phyloP scores from a whole-genome alignment of 2,113 vertebrate genomes.

The Oplegnathus fasciatus region DNA sequence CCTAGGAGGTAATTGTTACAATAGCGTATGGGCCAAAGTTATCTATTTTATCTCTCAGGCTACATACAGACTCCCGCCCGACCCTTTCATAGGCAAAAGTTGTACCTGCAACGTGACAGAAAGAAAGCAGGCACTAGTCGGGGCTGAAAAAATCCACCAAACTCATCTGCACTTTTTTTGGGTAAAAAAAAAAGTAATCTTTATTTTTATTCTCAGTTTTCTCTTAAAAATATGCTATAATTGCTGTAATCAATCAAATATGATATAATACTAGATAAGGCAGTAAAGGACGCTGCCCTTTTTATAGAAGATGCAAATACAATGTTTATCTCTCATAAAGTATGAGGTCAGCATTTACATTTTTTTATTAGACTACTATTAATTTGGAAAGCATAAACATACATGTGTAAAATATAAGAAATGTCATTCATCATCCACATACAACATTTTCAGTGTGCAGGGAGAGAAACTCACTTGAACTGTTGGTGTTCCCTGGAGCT shows the following conservation, averaged over 20 bases:
- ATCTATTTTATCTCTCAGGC: conserved; percentile 24
- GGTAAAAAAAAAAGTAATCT: too few relatives aligned
- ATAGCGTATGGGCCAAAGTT: too few relatives aligned
- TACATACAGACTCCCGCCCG: not conserved
- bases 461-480: conserved; percentile 90
- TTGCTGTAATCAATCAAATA: not conserved
- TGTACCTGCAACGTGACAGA: not conserved
- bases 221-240: not conserved
- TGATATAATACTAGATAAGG: not conserved
- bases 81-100: not conserved
- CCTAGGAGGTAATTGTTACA: too few relatives aligned
- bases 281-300: not conserved
- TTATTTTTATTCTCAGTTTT: not conserved
- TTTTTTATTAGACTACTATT: not conserved
- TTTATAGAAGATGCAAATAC: not conserved
- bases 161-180: too few relatives aligned
- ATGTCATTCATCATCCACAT: too few relatives aligned
- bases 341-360: not conserved
- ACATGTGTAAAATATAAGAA: not conserved
- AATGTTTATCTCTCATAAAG: not conserved
- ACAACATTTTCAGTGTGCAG: not conserved
- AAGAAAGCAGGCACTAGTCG: not conserved
- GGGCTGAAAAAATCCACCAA: not conserved
- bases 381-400: not conserved
- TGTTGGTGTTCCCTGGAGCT: conserved; percentile 96